Evolutionary conservation across 2,888 invertebrate genomes (phyloP), one percentile per base, ranked within the genome.

Genomic region (Xylocampa areola): DNA sequence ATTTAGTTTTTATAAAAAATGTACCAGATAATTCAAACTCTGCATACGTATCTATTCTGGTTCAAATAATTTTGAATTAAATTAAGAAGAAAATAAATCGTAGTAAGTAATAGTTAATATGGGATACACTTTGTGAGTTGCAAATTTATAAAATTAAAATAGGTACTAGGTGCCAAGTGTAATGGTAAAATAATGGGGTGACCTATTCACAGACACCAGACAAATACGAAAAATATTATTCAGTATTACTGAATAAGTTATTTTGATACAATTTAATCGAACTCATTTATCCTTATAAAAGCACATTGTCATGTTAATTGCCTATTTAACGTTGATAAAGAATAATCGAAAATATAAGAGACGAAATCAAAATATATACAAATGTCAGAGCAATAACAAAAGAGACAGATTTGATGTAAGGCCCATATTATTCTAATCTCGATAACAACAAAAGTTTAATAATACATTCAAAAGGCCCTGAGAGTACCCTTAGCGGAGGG

Each of bases 371-470:
- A 35, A 37, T 43, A 11, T 32, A 19, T 23, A 66, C 58, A 23
- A 66, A 57, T 37, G 41, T 37, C 55, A 70, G 59, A 66, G 59
- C 52, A 67, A 64, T 47, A 69, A 74, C 71, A 77, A 78, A 81
- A 68, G 67, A 74, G 68, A 78, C 71, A 79, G 70, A 81, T 81
- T 79, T 77, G 76, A 83, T 75, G 70, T 69, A 79, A 74, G 69
- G 58, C 73, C 78, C 76, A 77, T 83, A 85, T 86, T 84, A 84
- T 86, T 84, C 74, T 86, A 85, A 87, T 86, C 82, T 81, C 76
- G 82, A 84, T 85, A 87, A 86, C 86, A 88, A 86, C 85, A 84
- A 87, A 89, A 89, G 81, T 89, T 89, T 85, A 86, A 86, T 87
- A 89, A 85, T 83, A 89, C 86, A 85, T 87, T 86, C 82, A 86